Conservation (phyloP, 2,888 invertebrate genomes). For the Polydrusus cervinus region DNA sequence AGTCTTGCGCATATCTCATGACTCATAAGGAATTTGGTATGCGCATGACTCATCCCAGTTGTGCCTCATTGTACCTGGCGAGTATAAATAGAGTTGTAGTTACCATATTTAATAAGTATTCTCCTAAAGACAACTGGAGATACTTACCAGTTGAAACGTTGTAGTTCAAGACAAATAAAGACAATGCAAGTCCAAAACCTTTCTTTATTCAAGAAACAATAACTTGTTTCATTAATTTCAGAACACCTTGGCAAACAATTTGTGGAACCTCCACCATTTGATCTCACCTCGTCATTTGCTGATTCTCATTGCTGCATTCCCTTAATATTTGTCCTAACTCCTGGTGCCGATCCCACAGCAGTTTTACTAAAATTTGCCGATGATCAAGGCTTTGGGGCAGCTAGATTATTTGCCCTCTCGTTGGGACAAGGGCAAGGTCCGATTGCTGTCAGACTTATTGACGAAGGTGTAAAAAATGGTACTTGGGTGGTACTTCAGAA, state of each 20-base stretch:
- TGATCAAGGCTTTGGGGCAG: slow-evolving; percentile 89
- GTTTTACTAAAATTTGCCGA: slow-evolving; percentile 93
- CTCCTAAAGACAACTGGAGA: too few species aligned
- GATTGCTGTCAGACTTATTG: slow-evolving; percentile 89
- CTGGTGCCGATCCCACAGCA: slow-evolving; percentile 95
- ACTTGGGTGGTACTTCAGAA: slow-evolving; percentile 97
- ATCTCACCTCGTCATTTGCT: slow-evolving; percentile 85
- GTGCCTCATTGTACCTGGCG: too few species aligned
- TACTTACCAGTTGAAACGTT: too few species aligned
- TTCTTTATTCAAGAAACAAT: too few species aligned
- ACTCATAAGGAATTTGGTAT: too few species aligned
- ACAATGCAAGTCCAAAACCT: too few species aligned
- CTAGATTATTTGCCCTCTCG: slow-evolving; percentile 86
- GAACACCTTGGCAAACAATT: slow-evolving; percentile 85
- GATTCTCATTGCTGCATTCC: slow-evolving; percentile 94
- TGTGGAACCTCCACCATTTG: slow-evolving; percentile 93
- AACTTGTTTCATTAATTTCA: slow-evolving; percentile 61
- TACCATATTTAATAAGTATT: too few species aligned
- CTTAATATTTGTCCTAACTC: slow-evolving; percentile 91
- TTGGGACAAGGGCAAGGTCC: slow-evolving; percentile 96
- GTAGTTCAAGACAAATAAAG: too few species aligned
- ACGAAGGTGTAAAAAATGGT: slow-evolving; percentile 87
- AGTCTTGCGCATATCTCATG: too few species aligned
- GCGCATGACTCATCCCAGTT: too few species aligned
- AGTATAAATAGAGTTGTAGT: too few species aligned